A percentile compares a stretch with the other conserved stretches of the same genome.
Conservation (phyloP, 2,113 vertebrate genomes). For the Speoplatyrhinus poulsoni region DNA sequence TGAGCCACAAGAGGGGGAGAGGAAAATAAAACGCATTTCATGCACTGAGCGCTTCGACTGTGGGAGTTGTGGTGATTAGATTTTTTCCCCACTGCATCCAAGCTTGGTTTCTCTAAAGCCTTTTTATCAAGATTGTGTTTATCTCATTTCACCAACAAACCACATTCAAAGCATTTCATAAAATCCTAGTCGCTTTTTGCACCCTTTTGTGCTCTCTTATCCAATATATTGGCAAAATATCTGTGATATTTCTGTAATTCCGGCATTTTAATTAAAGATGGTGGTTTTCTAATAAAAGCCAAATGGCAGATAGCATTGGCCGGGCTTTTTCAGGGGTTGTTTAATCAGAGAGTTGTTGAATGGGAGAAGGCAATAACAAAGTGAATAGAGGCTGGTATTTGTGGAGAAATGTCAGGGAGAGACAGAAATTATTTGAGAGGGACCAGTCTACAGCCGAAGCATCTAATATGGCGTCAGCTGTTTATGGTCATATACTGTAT, state of each 20-base stretch:
- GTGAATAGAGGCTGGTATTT: conserved; percentile 74
- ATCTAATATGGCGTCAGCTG: conserved; percentile 51
- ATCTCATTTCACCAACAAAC: conserved; percentile 48
- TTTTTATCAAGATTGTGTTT: conserved; percentile 51
- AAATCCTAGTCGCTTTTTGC: conserved; percentile 31
- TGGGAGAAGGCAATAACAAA: conserved; percentile 69
- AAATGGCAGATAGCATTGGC: conserved; percentile 70
- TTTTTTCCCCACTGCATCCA: conserved; percentile 34
- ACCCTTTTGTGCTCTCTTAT: conserved; percentile 59
- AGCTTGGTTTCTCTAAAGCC: conserved; percentile 15
- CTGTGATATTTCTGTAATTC: conserved; percentile 66
- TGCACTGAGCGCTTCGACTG: conserved; percentile 11
- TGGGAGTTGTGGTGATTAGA: conserved; percentile 11
- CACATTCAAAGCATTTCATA: conserved; percentile 60
- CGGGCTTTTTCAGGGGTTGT: conserved; percentile 58
- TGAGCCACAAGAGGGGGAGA: conserved; percentile 13
- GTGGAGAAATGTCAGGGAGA: conserved; percentile 75
- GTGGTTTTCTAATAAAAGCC: conserved; percentile 72
- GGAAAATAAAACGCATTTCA: conserved; percentile 19
- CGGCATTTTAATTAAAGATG: conserved; percentile 70
- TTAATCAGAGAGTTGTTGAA: conserved; percentile 69
- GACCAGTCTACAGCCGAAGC: conserved; percentile 40
- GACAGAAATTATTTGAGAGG: conserved; percentile 55
- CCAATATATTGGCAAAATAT: conserved; percentile 64
- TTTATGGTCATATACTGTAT: conserved; percentile 51